Percentiles rank a stretch among this genome's conserved stretches.
Conservation (phyloP, 2,797 vertebrate genomes). For the Galagoides demidoff region DNA sequence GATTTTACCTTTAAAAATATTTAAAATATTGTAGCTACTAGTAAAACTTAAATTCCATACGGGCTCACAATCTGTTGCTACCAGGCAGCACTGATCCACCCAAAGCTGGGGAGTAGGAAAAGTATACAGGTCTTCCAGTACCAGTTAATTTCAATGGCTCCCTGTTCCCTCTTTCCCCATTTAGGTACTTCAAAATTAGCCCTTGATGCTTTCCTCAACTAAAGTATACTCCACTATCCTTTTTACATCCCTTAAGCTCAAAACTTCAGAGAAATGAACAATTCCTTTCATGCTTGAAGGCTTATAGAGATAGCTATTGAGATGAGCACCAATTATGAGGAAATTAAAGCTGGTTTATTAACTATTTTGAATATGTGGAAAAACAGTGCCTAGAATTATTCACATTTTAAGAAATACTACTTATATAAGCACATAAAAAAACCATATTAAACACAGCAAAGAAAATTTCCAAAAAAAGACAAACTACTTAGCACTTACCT, state of each 20-base stretch:
- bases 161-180: neutral
- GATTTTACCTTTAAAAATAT: neutral
- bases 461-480: neutral
- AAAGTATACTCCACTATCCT: neutral
- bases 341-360: constrained; percentile 4
- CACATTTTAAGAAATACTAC: constrained; percentile 22
- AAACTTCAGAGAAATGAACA: neutral
- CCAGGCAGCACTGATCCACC: neutral
- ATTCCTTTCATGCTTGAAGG: neutral
- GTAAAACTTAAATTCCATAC: neutral
- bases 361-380: constrained; percentile 1
- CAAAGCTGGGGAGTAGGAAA: neutral
- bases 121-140: neutral
- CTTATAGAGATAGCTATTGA: constrained; percentile 25
- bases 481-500: constrained; percentile 80
- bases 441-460: neutral
- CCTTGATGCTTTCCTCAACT: neutral
- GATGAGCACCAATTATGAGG: neutral
- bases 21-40: neutral
- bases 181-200: neutral
- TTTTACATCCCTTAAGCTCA: neutral
- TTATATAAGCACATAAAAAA: constrained; percentile 31
- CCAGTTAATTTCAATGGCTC: neutral
- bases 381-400: neutral
- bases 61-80: neutral